Percentiles rank a stretch among this genome's conserved stretches.
Evolutionary conservation across 2,113 vertebrate species (phyloP).

Genomic region (Aleadryas rufinucha): DNA sequence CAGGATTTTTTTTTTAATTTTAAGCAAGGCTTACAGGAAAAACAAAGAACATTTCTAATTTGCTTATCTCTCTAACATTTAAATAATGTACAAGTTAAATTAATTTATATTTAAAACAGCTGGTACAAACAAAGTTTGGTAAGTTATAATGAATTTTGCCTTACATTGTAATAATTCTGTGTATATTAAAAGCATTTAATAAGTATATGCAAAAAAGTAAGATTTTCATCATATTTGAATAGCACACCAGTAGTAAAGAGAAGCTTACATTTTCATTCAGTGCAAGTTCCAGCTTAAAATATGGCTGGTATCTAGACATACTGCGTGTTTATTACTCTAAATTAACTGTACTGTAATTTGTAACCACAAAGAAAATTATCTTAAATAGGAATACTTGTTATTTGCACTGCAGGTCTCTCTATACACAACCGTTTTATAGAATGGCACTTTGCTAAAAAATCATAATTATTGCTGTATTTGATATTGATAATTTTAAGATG

Average conservation of each 20-base stretch:
- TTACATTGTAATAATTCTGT: not conserved
- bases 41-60: not conserved
- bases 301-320: not conserved
- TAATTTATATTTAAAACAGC: not conserved
- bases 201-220: not conserved
- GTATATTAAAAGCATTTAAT: not conserved
- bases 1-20: not conserved
- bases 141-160: not conserved
- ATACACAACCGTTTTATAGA: not conserved
- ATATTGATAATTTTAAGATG: not conserved
- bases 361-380: not conserved
- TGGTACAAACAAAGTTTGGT: not conserved
- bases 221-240: not conserved
- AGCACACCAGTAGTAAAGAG: not conserved
- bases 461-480: not conserved
- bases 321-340: not conserved
- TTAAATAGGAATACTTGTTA: not conserved
- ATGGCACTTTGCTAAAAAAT: not conserved
- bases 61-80: not conserved
- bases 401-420: not conserved
- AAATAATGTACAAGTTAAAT: not conserved
- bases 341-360: not conserved
- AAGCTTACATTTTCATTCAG: not conserved
- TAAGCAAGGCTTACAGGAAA: not conserved
- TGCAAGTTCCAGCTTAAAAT: not conserved